Base-by-base conservation (phyloP, 2,113 vertebrate species). In the Lepus timidus region DNA sequence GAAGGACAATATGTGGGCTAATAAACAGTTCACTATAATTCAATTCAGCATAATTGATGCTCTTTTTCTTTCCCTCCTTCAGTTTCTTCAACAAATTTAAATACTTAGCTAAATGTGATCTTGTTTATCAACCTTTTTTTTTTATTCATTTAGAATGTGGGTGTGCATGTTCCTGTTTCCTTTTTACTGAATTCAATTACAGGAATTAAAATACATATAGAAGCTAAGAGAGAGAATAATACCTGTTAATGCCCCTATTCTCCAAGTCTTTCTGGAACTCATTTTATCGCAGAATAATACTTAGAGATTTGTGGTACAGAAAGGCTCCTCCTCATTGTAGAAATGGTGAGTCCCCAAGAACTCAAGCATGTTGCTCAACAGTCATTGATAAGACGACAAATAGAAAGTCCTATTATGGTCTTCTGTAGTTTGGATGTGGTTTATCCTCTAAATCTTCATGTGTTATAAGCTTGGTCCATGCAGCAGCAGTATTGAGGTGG, bases 11-110 rank as follows among this genome's bases (percentile, higher is more conserved):
- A 65, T 33, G 52, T 29, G 73, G 68, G 25, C 31, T 94, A 85
- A 67, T 73, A 92, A 51, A 76, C 55, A 87, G 64, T 82, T 92
- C n/a, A 44, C 58, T 85, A 8, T 65, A 61, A 31, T 25, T 91
- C 68, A 62, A 27, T 25, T 91, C 68, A 62, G 44, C 19, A 89
- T 68, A 65, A 76, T 12, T 75, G 22, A 68, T 68, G 19, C 61
- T 82, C 67, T 82, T 87, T 74, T 73, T 39, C 55, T 91, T 94
- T 67, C 52, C 52, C 62, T 76, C 44, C 20, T 65, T 86, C 70
- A 76, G 62, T 89, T 82, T 94, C 65, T 70, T 94, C 62, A 65
- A 10, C 85, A 95, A 79, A 82, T 87, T 88, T 88, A 93, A 95
- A 88, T 79, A 29, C 36, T 92, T 85, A 71, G 49, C 65, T 94